Percentiles rank a stretch among this genome's conserved stretches.
These are phyloP conservation scores for Copidosoma aretas DNA, from an alignment of 2,888 invertebrate species.

Conservation along the genomic window DNA sequence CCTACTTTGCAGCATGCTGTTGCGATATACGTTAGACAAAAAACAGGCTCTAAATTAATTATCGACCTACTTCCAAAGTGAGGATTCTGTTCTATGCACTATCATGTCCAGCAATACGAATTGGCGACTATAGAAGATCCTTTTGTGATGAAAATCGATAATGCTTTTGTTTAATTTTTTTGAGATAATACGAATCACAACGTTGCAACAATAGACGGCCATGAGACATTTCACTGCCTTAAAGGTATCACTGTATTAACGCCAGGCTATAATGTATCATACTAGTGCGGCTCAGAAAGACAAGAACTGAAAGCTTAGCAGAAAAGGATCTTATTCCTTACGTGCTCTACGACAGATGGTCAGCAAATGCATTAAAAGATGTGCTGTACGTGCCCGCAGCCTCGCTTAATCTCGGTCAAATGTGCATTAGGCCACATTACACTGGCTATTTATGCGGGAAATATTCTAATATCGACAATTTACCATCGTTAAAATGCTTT, in stretches of 20 bases:
- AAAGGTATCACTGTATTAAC: conserved; percentile 5
- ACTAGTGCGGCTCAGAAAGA: background rate
- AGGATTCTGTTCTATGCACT: conserved; percentile 28
- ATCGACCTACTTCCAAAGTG: conserved; percentile 29
- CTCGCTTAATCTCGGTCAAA: background rate
- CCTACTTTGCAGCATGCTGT: conserved; percentile 31
- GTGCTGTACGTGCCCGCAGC: background rate
- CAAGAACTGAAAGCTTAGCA: background rate
- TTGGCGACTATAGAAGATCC: conserved; percentile 14
- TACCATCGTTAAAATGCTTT: conserved; percentile 3
- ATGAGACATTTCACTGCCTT: conserved; percentile 12
- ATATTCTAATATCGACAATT: background rate
- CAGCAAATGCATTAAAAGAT: background rate
- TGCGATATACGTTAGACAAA: conserved; percentile 29
- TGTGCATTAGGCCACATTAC: background rate
- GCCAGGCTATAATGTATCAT: background rate
- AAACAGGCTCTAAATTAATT: conserved; percentile 32
- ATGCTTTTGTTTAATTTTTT: conserved; percentile 19
- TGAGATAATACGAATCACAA: conserved; percentile 41
- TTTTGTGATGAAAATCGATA: background rate
- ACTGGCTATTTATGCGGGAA: background rate
- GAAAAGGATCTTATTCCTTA: background rate
- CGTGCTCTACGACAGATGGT: background rate
- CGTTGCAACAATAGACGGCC: conserved; percentile 18
- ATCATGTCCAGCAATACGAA: conserved; percentile 31